Evolutionary conservation across 2,888 invertebrate genomes (phyloP).

Genomic region (Leptinotarsa haldemani): DNA sequence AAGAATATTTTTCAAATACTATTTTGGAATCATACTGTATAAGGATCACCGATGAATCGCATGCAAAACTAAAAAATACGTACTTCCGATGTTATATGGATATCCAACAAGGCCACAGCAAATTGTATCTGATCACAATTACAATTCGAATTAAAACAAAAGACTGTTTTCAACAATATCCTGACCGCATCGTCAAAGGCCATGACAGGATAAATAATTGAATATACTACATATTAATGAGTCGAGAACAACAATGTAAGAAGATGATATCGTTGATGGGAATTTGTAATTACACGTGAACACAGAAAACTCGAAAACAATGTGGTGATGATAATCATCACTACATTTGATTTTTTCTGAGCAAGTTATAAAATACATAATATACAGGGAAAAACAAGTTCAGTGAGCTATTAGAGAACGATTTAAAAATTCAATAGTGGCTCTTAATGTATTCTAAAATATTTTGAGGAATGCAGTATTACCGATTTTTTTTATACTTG

Average conservation of each 20-base stretch:
- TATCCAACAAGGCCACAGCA: background rate
- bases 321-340: background rate
- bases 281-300: constrained; percentile 2
- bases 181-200: constrained; percentile 10
- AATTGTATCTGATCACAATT: constrained; percentile 13
- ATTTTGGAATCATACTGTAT: background rate
- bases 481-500: too few relatives aligned
- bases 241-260: background rate
- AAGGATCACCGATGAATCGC: background rate
- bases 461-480: too few relatives aligned
- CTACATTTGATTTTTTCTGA: background rate
- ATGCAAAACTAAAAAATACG: background rate
- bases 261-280: background rate
- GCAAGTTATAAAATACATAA: too few relatives aligned
- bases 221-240: constrained; percentile 11
- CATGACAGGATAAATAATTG: background rate
- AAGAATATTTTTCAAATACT: background rate
- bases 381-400: too few relatives aligned
- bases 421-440: too few relatives aligned
- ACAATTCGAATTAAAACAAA: constrained; percentile 12
- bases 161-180: constrained; percentile 15
- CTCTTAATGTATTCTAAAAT: too few relatives aligned
- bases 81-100: background rate
- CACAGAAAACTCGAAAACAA: background rate
- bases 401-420: too few relatives aligned